Base-by-base conservation (phyloP, 2,888 invertebrate genomes). In the Polydesmus complanatus region DNA sequence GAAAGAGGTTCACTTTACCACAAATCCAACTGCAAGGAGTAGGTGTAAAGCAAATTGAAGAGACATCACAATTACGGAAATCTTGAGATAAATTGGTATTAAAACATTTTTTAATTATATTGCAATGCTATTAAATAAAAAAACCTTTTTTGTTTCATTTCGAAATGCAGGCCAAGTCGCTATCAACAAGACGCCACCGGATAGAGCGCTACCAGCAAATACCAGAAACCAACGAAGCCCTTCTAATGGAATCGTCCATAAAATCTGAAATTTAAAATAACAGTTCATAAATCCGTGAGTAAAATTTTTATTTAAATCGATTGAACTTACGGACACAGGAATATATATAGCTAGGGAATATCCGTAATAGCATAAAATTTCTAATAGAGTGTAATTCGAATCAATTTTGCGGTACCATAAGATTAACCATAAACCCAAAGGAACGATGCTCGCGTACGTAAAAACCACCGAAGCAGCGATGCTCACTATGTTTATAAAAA, bases 301-400 rank as follows among this genome's bases (percentile, higher is more conserved):
- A 37, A 37, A 37, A 37, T 14, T 37, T 37, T 8, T 8, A 8
- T 37, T 37, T 14, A 37, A 37, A 37, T 8, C 37, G 5, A 37
- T 14, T 51, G 51, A 11, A 73, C 76, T 72, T 68, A 79, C 82
- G 1, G 94, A 88, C 8, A 93, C 86, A 2, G 96, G 96, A 69
- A 97, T 83, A 75, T 92, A 97, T 69, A 95, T 88, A 37, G 91
- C 83, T 54, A 97, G 77, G 0, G 94, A 94, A 74, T 97, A 97
- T 8, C 96, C 97, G 71, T 96, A 97, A 11, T 95, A 80, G 73
- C 94, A 95, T 71, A 96, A 81, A 11, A 96, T 79, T 66, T 96
- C 91, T 67, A 95, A 78, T 71, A 91, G 78, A 22, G 85, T 71
- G 65, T 75, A 74, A 19, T 70, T 72, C 22, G 72, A 68, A 22